Percentiles rank a stretch among this genome's conserved stretches.
Evolutionary conservation across 2,888 invertebrate genomes (phyloP).

Genomic region (Stenolophus ochropezus): DNA sequence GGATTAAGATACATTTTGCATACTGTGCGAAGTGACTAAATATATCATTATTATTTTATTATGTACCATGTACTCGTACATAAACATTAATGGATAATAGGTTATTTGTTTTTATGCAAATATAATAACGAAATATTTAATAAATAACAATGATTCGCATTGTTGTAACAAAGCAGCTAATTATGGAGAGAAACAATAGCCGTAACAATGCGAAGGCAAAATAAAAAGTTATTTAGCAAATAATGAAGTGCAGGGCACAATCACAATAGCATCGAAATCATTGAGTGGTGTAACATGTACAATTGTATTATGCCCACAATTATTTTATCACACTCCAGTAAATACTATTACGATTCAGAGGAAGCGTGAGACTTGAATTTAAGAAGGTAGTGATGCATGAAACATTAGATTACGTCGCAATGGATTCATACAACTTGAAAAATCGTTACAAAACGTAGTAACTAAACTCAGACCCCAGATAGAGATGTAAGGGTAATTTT

Average conservation of each 20-base stretch:
- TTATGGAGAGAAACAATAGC: constrained; percentile 1
- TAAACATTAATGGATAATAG: too few relatives aligned
- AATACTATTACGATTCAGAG: constrained; percentile 71
- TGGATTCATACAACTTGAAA: constrained; percentile 45
- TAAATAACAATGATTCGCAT: neutral
- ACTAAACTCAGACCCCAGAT: constrained; percentile 38
- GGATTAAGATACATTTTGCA: too few relatives aligned
- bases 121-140: neutral
- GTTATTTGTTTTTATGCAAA: too few relatives aligned
- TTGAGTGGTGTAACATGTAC: constrained; percentile 38
- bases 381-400: constrained; percentile 50
- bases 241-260: constrained; percentile 32
- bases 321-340: constrained; percentile 73
- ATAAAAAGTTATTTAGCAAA: constrained; percentile 18
- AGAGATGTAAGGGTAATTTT: constrained; percentile 29
- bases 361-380: constrained; percentile 35
- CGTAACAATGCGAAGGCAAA: neutral
- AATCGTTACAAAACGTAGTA: constrained; percentile 43
- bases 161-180: neutral
- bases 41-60: too few relatives aligned
- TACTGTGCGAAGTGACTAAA: too few relatives aligned
- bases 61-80: too few relatives aligned
- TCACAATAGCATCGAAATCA: constrained; percentile 8
- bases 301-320: constrained; percentile 67
- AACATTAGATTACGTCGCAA: constrained; percentile 42